Base-by-base conservation (phyloP, 1,140 invertebrate genomes). In the Oryzaephilus surinamensis region DNA sequence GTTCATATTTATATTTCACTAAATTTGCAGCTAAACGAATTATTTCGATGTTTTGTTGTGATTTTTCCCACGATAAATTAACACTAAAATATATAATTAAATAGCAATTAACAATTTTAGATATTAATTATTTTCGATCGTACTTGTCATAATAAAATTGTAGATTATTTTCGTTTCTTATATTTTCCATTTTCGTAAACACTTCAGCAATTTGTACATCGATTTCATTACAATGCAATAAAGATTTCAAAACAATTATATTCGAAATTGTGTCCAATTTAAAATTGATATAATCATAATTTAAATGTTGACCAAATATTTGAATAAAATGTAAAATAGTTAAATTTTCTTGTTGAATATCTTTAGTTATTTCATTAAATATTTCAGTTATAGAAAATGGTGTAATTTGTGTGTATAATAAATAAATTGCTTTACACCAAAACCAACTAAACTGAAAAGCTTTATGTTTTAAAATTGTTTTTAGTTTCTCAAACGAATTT, bases 11-110 rank as follows among this genome's bases (percentile, higher is more conserved):
- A 38, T 42, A 52, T 18, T 34, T 50, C 2, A 61, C 43, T 14
- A 64, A 46, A 45, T 51, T 41, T 3, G 58, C 55, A 12, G 65
- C 47, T 11, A 66, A 53, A 35, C 60, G 50, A 20, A 70, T 59
- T 16, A 65, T 39, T 57, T 71, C 31, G 60, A 47, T 34, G 47
- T 59, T 23, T 60, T 36, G 40, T 37, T 58, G 29, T 60, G 41
- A 18, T 53, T 51, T 32, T 23, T 61, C 39, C 66, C 66, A 70
- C 17, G 48, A 20, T 16, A 50, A 41, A 30, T 68, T 51, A 37
- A 63, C 50, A 6, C 58, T 66, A 20, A 12, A 59, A 64, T 39
- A 44, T 37, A 36, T 28, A 16, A 30, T 30, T 18, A 23, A 23
- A n/a, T n/a, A n/a, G n/a, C n/a, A n/a, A n/a, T n/a, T n/a, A n/a